Evolutionary conservation across 2,113 vertebrate genomes (phyloP), one percentile per base, ranked within the genome.

Genomic region (Strigops habroptila): DNA sequence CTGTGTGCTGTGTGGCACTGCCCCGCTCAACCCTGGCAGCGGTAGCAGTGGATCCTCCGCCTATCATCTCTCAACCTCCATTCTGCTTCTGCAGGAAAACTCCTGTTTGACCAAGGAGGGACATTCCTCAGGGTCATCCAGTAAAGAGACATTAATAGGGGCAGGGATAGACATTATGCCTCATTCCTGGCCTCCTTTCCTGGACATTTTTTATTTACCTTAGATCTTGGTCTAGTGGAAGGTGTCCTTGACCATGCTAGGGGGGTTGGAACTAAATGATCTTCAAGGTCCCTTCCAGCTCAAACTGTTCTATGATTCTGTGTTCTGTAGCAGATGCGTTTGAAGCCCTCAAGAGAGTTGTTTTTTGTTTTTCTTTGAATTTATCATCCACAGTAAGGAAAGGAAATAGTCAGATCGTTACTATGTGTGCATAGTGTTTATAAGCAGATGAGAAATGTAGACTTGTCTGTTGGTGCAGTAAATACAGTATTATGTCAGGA

Each of bases 141-240:
- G 37, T 14, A 65, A 75, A 75, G 35, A n/a, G 53, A 31, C 31
- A n/a, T 57, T 80, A 39, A 30, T 18, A 33, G 17, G 8, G 27
- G 3, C 1, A 4, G 49, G 23, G 10, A 11, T 44, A 70, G 16
- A 39, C 3, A 1, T 13, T 46, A 7, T 4, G 4, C n/a, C 15
- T 24, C 6, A 2, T 70, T 68, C 24, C 23, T 25, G 39, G 13
- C 57, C 35, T 75, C 23, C 24, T 87, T 74, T 52, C 18, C 52
- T 70, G 31, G 8, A 16, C 1, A 1, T 12, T 35, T 86, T 76
- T 44, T 88, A 24, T 81, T 75, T 77, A 17, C 12, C 18, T 64
- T 71, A 30, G 18, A 30, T 68, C 6, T 59, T 35, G 57, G 33
- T 59, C n/a, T 59, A 35, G 21, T 59, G 33, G 33, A 59, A 59